Conservation (phyloP, 2,888 invertebrate genomes). For the Drosophila greeni region DNA sequence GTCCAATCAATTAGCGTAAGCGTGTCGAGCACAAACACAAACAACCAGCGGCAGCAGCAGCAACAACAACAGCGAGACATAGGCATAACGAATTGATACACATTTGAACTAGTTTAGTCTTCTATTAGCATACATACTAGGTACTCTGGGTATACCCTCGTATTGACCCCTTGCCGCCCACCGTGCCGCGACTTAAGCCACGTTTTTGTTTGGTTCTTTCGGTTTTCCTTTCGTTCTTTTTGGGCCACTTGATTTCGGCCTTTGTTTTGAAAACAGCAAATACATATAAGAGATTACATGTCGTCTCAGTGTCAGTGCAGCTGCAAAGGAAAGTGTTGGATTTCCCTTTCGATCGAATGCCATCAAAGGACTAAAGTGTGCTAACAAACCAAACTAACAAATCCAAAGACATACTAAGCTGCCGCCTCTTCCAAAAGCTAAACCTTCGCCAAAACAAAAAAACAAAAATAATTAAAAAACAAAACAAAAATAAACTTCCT, state of each 20-base stretch:
- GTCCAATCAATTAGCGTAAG: conserved; percentile 59
- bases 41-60: conserved; percentile 29
- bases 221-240: conserved; percentile 21
- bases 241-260: conserved; percentile 17
- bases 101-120: conserved; percentile 63
- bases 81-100: conserved; percentile 42
- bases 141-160: conserved; percentile 9
- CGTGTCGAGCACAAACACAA: conserved; percentile 39
- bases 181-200: conserved; percentile 26
- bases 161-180: conserved; percentile 69
- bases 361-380: conserved; percentile 51
- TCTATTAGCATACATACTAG: conserved; percentile 45
- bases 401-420: conserved; percentile 32
- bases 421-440: conserved; percentile 38
- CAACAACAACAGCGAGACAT: conserved; percentile 32
- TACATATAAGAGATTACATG: conserved; percentile 29
- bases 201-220: conserved; percentile 17
- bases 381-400: conserved; percentile 47
- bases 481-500: conserved; percentile 18
- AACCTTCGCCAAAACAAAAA: conserved; percentile 35
- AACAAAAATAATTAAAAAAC: conserved; percentile 20
- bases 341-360: conserved; percentile 26
- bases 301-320: conserved; percentile 38
- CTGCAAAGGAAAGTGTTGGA: conserved; percentile 36
- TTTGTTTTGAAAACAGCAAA: conserved; percentile 21